These are phyloP conservation scores for Perdita meconis DNA, from an alignment of 2,888 invertebrate genomes.

Conservation along the genomic window DNA sequence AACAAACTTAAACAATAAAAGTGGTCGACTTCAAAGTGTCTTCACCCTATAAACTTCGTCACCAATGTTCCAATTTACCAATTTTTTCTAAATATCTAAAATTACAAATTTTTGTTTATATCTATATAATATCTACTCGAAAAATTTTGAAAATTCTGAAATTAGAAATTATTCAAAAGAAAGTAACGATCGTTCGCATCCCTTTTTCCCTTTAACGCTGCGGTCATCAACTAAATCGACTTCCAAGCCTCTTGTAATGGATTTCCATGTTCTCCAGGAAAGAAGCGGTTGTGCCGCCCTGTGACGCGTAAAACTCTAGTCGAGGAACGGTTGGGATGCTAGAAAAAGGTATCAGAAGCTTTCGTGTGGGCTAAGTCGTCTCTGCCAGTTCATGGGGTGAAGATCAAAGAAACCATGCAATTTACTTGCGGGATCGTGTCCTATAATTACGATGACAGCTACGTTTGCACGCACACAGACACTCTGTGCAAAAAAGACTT, in stretches of 20 bases:
- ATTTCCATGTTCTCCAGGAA: conserved; percentile 12
- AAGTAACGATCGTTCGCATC: conserved; percentile 22
- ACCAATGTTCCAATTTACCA: background rate
- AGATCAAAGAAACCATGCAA: conserved; percentile 67
- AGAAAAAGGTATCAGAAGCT: conserved; percentile 63
- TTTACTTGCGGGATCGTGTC: conserved; percentile 49
- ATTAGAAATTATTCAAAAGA: conserved; percentile 20
- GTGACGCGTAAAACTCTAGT: conserved; percentile 56
- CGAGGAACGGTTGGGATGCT: conserved; percentile 26
- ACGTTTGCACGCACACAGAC: conserved; percentile 1
- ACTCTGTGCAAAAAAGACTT: background rate
- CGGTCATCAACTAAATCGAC: conserved; percentile 16
- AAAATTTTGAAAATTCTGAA: background rate
- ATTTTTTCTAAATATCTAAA: too few relatives aligned
- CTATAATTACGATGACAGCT: conserved; percentile 26
- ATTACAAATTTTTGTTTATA: too few relatives aligned
- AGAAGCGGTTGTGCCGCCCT: conserved; percentile 33
- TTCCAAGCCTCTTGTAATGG: conserved; percentile 14
- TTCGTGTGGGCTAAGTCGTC: conserved; percentile 52
- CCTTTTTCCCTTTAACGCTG: conserved; percentile 14
- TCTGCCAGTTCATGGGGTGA: conserved; percentile 50
- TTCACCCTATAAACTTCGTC: too few relatives aligned
- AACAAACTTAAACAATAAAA: too few relatives aligned
- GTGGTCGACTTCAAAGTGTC: too few relatives aligned
- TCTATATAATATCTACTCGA: too few relatives aligned